Evolutionary conservation across 2,888 invertebrate genomes (phyloP), one percentile per base, ranked within the genome.

Genomic region (Oxyscelio sp.): DNA sequence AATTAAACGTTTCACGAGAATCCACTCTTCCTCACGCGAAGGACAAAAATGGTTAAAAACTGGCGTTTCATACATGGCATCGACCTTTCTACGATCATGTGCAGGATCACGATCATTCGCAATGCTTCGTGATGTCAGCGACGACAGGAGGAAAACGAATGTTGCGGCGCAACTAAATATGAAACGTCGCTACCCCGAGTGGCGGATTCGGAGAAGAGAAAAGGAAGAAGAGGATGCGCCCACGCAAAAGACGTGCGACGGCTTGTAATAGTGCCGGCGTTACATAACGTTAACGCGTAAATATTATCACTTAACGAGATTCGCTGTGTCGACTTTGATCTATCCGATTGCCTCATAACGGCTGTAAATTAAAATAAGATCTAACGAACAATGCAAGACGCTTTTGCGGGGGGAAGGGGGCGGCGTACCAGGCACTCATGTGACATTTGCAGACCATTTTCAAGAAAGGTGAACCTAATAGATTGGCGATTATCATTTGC

Each of bases 201-300:
- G 19, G 68, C 65, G 21, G 1, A 11, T 45, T 61, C 52, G 59
- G 9, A 58, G 66, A 65, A 65, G 6, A 74, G 19, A 48, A 58
- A 22, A 59, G 58, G 24, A 70, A 84, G 82, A 78, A 70, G 87
- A 89, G 66, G 85, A 85, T 19, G 68, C 48, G 59, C 73, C 43
- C 83, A 83, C 82, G 73, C 75, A 22, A 54, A 27, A 31, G 22
- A 45, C 45, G 40, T 45, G 65, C 15, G 65, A 75, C 65, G 78
- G 83, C 66, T 78, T 87, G 89, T 87, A 90, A 90, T 83, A 63
- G 50, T 70, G 58, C 27, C 66, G 73, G 11, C 22, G 40, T 90
- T 90, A 86, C 86, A 83, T 88, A 89, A 90, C 43, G 40, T 66
- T 78, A 81, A 86, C 83, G 74, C 56, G 45, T 54, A 83, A 83